Base-by-base conservation (phyloP, 2,797 vertebrate species). In the Tokudaia tokunoshimensis region DNA sequence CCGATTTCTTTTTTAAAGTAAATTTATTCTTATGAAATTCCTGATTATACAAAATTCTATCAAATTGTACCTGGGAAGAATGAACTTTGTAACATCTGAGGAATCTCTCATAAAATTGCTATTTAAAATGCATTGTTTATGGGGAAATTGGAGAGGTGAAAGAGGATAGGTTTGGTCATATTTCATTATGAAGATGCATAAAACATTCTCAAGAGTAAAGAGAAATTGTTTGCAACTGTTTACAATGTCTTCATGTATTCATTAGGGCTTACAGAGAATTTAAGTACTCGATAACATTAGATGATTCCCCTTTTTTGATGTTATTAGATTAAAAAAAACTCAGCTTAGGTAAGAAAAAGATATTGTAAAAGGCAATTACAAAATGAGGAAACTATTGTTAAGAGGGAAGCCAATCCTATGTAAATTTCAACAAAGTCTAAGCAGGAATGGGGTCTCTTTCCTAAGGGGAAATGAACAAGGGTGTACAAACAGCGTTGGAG, bases 291-390 rank as follows among this genome's bases (percentile, higher is more conserved):
- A 1, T 47, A 72, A 8, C 6, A 47, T 17, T 72, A 76, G 3
- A 12, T 94, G 74, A 90, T 79, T 94, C n/a, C 81, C 55, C 78
- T 12, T 61, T 91, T 96, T 80, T 91, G 31, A 75, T 67, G 31
- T 2, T 44, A 8, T 26, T 37, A 19, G 47, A 50, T 61, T 83
- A 37, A 70, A 37, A 70, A 67, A 44, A 41, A 20, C 50, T 19
- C 44, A 44, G 15, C 47, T 10, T 80, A 19, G 24, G 26, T 61
- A 83, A 93, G 50, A 84, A 17, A 47, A 84, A 20, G 52, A 24
- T 88, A 72, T 67, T 92, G 22, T 89, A 31, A 74, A 85, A 94
- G 20, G 78, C 13, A 63, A 24, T 5, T 82, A 9, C 0, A 34
- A 6, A 24, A 50, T 3, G 1, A 9, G 11, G 12, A 82, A 55